Percentiles rank a stretch among this genome's conserved stretches.
phyloP scores from a whole-genome alignment of 2,797 vertebrate genomes.

The Hyperoplus lanceolatus region DNA sequence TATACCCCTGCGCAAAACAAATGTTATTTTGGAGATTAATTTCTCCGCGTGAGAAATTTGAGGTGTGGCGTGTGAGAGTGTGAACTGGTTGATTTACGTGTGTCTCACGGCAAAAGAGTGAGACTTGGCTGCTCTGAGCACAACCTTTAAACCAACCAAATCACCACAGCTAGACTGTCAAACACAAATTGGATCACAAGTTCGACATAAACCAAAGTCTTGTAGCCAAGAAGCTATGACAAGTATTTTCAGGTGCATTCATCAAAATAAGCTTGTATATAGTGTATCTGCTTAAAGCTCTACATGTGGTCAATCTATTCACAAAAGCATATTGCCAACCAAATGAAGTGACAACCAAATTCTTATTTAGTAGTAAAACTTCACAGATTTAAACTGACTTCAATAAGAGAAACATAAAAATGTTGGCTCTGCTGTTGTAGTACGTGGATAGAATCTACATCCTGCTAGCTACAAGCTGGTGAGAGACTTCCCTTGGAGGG shows the following conservation, averaged over 20 bases:
- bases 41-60: too few species aligned
- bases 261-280: conserved; percentile 31
- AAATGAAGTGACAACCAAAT: conserved; percentile 31
- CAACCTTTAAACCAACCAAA: neutral
- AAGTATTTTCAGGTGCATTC: conserved; percentile 20
- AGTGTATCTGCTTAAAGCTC: conserved; percentile 31
- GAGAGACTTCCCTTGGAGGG: neutral
- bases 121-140: too few species aligned
- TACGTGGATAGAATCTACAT: conserved; percentile 33
- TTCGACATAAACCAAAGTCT: conserved; percentile 19
- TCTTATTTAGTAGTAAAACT: conserved; percentile 38
- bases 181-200: conserved; percentile 17
- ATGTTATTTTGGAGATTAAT: too few species aligned
- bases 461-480: conserved; percentile 24
- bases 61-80: too few species aligned
- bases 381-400: conserved; percentile 37
- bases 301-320: conserved; percentile 21
- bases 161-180: neutral
- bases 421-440: conserved; percentile 21
- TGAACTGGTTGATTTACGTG: too few species aligned
- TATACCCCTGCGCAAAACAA: too few species aligned
- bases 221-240: conserved; percentile 12
- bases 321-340: conserved; percentile 27
- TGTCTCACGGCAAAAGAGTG: too few species aligned
- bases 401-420: conserved; percentile 38